Evolutionary conservation across 2,888 invertebrate species (phyloP).

Genomic region (Eretmocerus hayati): DNA sequence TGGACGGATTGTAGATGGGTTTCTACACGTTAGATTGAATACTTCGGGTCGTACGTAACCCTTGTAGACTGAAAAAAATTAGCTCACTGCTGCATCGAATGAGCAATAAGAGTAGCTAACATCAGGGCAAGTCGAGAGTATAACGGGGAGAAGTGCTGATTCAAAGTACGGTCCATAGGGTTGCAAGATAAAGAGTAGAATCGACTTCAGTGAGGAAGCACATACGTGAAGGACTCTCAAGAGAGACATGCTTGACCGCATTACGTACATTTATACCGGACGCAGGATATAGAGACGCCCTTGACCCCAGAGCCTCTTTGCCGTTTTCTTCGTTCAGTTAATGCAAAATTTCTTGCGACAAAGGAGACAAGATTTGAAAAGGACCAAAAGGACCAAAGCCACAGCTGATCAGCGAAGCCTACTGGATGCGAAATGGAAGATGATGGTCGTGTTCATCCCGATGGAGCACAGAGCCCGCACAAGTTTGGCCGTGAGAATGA

Average conservation of each 20-base stretch:
- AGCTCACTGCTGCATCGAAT: no score
- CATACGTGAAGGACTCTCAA: no score
- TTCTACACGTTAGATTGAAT: no score
- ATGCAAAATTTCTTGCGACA: background rate
- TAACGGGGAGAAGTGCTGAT: background rate
- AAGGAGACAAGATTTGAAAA: no score
- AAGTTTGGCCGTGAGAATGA: conserved; percentile 23
- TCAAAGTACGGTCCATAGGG: background rate
- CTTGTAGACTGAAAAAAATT: no score
- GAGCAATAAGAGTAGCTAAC: no score
- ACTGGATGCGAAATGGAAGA: conserved; percentile 4
- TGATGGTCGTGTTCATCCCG: background rate
- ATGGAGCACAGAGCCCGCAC: background rate
- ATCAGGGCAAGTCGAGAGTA: no score
- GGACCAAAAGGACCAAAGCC: no score
- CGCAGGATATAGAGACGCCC: conserved; percentile 10
- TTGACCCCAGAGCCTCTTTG: conserved; percentile 9
- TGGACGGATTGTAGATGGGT: no score
- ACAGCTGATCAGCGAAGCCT: conserved; percentile 6
- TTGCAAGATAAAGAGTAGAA: background rate
- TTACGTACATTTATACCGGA: conserved; percentile 7
- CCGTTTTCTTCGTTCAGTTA: conserved; percentile 13
- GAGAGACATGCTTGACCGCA: conserved; percentile 14
- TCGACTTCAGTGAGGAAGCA: no score
- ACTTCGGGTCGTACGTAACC: no score